Base-by-base conservation (phyloP, 2,888 invertebrate genomes). In the Chalcosyrphus nemorum region DNA sequence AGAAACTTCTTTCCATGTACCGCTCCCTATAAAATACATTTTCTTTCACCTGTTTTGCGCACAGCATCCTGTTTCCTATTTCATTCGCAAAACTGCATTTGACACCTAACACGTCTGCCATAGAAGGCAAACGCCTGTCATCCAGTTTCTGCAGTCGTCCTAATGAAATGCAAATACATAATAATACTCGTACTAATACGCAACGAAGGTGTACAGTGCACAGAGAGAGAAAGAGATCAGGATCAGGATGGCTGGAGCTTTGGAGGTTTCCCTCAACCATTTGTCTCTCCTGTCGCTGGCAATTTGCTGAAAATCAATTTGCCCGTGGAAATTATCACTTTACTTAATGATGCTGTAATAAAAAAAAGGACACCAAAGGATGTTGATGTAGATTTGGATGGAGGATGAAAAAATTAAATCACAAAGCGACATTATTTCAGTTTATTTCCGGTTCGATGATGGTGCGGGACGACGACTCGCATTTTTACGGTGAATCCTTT, bases 221-320 rank as follows among this genome's bases (percentile, higher is more conserved):
- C 32, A 29, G n/a, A 45, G 3, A 4, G n/a, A 63, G 17, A 19
- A 29, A 9, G 11, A 13, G 0, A 13, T 1, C n/a, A 47, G 32
- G 47, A 19, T 27, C 50, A 6, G 11, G 17, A 7, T 4, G 17
- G 45, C 6, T 45, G 29, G 11, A 7, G 11, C 11, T n/a, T n/a
- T n/a, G 17, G 38, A 57, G n/a, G 6, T 3, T 9, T 2, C 9
- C 15, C 19, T 7, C 15, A 2, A 11, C 21, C n/a, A 54, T 63
- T 47, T 56, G 63, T 71, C 43, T 63, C 52, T 63, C 52, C 41
- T 59, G 50, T 32, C 63, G 19, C 27, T 13, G 57, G 52, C 61
- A 78, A 74, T 84, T 84, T 68, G 78, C 29, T 50, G 32, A 45
- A 70, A 84, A 84, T 84, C 82, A 84, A 78, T 78, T 84, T 84